Base-by-base conservation (phyloP, 2,888 invertebrate species). In the Aleiodes leptofemur region DNA sequence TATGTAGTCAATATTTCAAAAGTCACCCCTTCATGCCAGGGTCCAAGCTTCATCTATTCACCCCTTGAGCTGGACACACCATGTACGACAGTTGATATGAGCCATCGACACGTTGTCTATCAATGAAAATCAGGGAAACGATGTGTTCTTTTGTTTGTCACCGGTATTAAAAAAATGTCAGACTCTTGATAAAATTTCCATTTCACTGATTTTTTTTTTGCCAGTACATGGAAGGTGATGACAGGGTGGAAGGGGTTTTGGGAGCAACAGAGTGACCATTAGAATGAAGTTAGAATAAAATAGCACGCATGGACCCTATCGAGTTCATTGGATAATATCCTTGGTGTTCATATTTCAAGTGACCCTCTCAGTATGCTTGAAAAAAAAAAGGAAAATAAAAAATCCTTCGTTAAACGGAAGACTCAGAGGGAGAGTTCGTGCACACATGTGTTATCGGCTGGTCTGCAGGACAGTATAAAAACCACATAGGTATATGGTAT, bases 1-100 rank as follows among this genome's bases (percentile, higher is more conserved):
- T 87, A 87, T 88, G 87, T 88, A 87, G 88, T 84, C 87, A 87
- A 89, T 89, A 89, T 88, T 88, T 89, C 89, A 89, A 53, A 75
- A 78, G 84, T 83, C 87, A 86, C 85, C 88, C 86, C 85, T 83
- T 84, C 81, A 76, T 80, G 43, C 74, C 68, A 70, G 72, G 72
- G 76, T 76, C 77, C 51, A 31, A 68, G 69, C 77, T 79, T 78
- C 77, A 76, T 69, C 69, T 71, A 64, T 69, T 59, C 73, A 69
- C 72, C 74, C 71, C 73, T 70, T 56, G 69, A 43, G 50, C 68
- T 68, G 64, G 64, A 64, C 64, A 64, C 64, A 64, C 23, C 43
- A 43, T 64, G 64, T 68, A 29, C 68, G 5, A 29, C n/a, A 51
- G 51, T 51, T n/a, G 29, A 68, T 68, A 53, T 50, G 51, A 50